Evolutionary conservation across 1,140 invertebrate species (phyloP).

Genomic region (Sogatella furcifera): DNA sequence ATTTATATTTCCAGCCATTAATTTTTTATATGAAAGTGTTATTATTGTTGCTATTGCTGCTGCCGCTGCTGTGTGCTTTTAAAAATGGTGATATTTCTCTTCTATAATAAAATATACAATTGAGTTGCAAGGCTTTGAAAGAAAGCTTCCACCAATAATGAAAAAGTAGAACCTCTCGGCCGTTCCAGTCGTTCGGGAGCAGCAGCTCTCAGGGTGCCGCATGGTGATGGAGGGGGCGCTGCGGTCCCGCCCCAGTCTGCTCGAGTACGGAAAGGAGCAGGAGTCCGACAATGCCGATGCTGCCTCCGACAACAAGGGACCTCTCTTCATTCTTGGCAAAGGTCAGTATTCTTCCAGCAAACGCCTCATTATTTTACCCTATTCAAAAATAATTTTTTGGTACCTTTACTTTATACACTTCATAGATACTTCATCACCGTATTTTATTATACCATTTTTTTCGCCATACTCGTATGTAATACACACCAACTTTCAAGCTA

Average conservation of each 20-base stretch:
- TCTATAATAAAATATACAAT: not conserved
- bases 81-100: not conserved
- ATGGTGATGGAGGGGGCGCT: conserved; percentile 33
- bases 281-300: conserved; percentile 9
- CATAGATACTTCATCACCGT: too few species aligned
- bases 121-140: conserved; percentile 4
- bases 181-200: conserved; percentile 54
- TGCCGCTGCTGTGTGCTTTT: not conserved
- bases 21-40: not conserved
- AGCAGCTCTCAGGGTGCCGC: conserved; percentile 42
- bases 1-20: too few species aligned
- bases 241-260: conserved; percentile 8
- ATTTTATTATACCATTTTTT: too few species aligned
- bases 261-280: not conserved
- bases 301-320: conserved; percentile 15
- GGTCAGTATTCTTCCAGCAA: too few species aligned
- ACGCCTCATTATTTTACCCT: too few species aligned
- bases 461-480: too few species aligned
- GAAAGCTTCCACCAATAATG: conserved; percentile 25
- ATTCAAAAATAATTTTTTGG: too few species aligned
- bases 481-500: too few species aligned
- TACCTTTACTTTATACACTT: too few species aligned
- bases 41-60: not conserved
- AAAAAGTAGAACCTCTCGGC: conserved; percentile 51
- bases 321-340: conserved; percentile 34